phyloP scores from a whole-genome alignment of 2,797 vertebrate species.

The Semaprochilodus insignis region DNA sequence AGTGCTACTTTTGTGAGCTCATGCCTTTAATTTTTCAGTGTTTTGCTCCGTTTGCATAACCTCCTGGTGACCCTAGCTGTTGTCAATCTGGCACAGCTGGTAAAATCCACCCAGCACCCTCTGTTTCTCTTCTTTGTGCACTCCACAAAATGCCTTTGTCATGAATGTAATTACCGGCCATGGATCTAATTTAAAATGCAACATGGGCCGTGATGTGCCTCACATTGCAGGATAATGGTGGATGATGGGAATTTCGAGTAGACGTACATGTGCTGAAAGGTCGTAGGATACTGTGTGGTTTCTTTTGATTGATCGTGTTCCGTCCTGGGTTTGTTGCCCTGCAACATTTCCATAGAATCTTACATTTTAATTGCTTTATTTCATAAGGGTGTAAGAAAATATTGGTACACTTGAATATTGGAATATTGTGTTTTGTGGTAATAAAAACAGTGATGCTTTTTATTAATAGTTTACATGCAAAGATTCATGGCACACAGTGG shows the following conservation, averaged over 20 bases:
- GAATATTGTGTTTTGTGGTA: too few species aligned
- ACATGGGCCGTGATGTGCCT: constrained; percentile 57
- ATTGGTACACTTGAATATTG: too few species aligned
- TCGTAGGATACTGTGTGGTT: background rate
- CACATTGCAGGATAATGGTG: constrained; percentile 46
- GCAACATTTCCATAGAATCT: background rate
- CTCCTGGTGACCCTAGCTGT: constrained; percentile 82
- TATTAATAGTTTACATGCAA: too few species aligned
- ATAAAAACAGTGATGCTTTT: too few species aligned
- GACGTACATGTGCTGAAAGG: constrained; percentile 30
- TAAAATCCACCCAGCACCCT: constrained; percentile 46
- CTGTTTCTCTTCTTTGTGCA: constrained; percentile 45
- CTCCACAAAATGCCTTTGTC: constrained; percentile 58
- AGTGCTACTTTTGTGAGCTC: constrained; percentile 76
- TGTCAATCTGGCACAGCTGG: constrained; percentile 62
- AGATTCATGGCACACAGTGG: too few species aligned
- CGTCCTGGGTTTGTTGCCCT: background rate
- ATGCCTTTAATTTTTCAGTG: constrained; percentile 89
- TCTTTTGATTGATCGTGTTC: constrained; percentile 7
- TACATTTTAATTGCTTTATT: background rate
- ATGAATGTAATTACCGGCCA: constrained; percentile 57
- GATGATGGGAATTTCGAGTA: constrained; percentile 5
- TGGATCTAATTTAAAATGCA: constrained; percentile 68
- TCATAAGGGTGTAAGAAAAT: background rate
- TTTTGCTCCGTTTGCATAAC: constrained; percentile 86